These are phyloP conservation scores for Coccyzus lansbergi DNA, from an alignment of 2,797 vertebrate genomes.

Conservation along the genomic window DNA sequence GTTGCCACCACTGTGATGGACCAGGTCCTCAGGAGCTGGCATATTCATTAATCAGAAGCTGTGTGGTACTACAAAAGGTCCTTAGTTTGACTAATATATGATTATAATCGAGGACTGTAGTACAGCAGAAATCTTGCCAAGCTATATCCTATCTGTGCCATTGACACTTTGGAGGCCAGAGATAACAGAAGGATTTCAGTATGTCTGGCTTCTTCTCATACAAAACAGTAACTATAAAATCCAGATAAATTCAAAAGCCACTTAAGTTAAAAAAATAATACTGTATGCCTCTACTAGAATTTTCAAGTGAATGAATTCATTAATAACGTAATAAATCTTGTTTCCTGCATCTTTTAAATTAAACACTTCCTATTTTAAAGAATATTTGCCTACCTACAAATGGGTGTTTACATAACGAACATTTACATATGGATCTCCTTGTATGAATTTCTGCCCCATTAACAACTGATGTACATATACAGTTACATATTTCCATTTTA, in stretches of 20 bases:
- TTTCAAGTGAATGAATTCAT: background rate
- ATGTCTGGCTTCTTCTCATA: background rate
- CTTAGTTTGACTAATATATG: constrained; percentile 20
- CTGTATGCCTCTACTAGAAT: background rate
- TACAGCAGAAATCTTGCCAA: constrained; percentile 3
- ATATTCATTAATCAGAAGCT: constrained; percentile 88
- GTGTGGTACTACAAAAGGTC: constrained; percentile 35
- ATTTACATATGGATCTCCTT: background rate
- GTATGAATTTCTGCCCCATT: background rate
- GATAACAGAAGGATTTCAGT: background rate
- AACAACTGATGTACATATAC: background rate
- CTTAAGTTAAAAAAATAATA: background rate
- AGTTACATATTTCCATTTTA: constrained; percentile 30
- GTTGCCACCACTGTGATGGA: constrained; percentile 70
- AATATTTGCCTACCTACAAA: background rate
- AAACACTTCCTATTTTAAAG: background rate
- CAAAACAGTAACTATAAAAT: background rate
- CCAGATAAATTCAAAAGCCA: background rate
- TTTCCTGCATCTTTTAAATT: background rate
- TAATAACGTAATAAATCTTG: constrained; percentile 1
- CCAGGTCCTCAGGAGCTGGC: constrained; percentile 72
- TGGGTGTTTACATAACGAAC: background rate
- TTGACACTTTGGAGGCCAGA: background rate
- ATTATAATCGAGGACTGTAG: background rate
- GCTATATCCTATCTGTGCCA: background rate